Conservation (phyloP, 2,113 vertebrate species). For the Scophthalmus maximus region DNA sequence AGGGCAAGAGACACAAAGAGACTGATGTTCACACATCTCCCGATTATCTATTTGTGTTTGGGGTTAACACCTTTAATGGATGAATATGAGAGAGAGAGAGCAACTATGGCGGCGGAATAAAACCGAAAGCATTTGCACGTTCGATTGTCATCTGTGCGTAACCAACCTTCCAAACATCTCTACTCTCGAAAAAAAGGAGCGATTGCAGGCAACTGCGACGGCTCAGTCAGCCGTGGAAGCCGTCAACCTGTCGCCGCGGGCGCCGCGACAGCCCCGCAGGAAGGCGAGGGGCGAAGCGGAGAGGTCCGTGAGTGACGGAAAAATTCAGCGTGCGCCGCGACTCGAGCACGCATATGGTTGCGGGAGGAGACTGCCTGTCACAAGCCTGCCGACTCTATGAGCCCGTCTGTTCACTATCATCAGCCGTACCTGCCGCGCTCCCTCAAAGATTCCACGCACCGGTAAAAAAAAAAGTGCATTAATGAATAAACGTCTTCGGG, state of each 20-base stretch:
- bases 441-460: no score
- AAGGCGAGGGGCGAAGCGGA: background rate
- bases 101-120: no score
- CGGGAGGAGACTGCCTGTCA: slow-evolving; percentile 28
- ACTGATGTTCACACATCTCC: background rate
- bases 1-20: background rate
- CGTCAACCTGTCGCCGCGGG: background rate
- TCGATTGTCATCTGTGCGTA: no score
- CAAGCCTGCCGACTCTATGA: slow-evolving; percentile 21
- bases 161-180: background rate
- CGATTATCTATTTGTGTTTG: no score
- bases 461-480: slow-evolving; percentile 9
- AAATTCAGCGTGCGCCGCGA: background rate
- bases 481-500: slow-evolving; percentile 21
- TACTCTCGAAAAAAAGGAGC: background rate
- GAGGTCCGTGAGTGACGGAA: background rate
- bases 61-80: no score
- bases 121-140: no score
- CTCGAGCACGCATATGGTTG: background rate
- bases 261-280: no score
- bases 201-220: background rate
- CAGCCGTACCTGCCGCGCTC: no score
- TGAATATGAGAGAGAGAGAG: no score
- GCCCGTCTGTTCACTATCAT: background rate
- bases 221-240: background rate